Base-by-base conservation (phyloP, 2,888 invertebrate species). In the Vandiemenella viatica region DNA sequence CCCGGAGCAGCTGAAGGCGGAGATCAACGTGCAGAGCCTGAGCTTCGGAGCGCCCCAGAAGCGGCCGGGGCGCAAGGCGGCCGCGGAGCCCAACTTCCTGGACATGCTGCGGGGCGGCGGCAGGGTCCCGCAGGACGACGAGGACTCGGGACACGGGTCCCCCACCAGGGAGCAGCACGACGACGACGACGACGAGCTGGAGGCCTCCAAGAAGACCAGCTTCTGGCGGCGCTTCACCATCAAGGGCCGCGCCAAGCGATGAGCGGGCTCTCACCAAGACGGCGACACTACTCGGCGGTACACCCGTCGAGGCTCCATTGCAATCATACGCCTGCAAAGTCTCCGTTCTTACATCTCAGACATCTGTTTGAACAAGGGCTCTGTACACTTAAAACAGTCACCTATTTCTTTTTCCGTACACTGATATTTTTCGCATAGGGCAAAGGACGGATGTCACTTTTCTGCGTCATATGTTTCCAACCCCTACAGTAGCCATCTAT, bases 241-340 rank as follows among this genome's bases (percentile, higher is more conserved):
- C 74, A 79, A 79, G 63, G 78, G 75, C 58, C 77, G 77, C 62
- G 76, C 75, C 58, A 78, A 77, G 65, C 77, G 77, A 72, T 78
- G 76, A 72, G n/a, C 3, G 32, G n/a, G 32, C 13, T 26, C 26
- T 13, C 13, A 6, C 13, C 26, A 26, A 13, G 6, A 6, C 6
- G 26, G 7, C 26, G 6, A 6, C 26, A 26, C 13, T 26, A 13
- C 26, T 13, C 26, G n/a, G n/a, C n/a, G n/a, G n/a, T n/a, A n/a
- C n/a, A n/a, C n/a, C n/a, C n/a, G n/a, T n/a, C n/a, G n/a, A n/a
- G n/a, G n/a, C n/a, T n/a, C n/a, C n/a, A n/a, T n/a, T n/a, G n/a
- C n/a, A n/a, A n/a, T n/a, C n/a, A n/a, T n/a, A n/a, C n/a, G n/a
- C n/a, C n/a, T n/a, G n/a, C n/a, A n/a, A n/a, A n/a, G n/a, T n/a